Evolutionary conservation across 2,888 invertebrate genomes (phyloP), one percentile per base, ranked within the genome.

Genomic region (Eucera pruinosa): DNA sequence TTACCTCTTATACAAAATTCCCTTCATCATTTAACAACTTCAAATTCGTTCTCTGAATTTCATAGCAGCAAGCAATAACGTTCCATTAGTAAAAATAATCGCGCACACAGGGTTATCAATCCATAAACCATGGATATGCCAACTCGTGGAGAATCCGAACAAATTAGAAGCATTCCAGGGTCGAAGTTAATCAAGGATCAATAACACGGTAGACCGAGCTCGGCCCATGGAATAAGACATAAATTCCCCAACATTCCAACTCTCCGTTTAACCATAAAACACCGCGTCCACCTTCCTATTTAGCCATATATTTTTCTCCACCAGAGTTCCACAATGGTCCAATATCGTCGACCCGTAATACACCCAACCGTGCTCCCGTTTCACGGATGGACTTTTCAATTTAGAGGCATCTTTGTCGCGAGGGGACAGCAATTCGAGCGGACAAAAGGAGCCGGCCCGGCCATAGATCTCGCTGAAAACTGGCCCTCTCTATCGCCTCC

Each of bases 291-390:
- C 72, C 64, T 66, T 60, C 62, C 78, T 85, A 86, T 86, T 85
- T 85, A 85, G 82, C 77, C 69, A 81, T 85, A 86, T 81, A 84
- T 86, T 86, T 83, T 83, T 82, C 86, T 75, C 74, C 71, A 72
- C 80, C 81, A 80, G 55, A 69, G 71, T 13, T 20, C 68, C 73
- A 82, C 86, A 84, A 86, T 86, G 86, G 82, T 68, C 80, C 82
- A 86, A 85, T 86, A 82, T 84, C 85, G 75, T 71, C 43, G 62
- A 77, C 64, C 54, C 66, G 74, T 81, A 76, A 84, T 85, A 81
- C 81, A 83, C 76, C 71, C 70, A 13, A 47, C 73, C 71, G 66
- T 75, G 76, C 82, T 70, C 80, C 80, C 78, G 80, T 80, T 69
- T 71, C 64, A 75, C 47, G 66, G 65, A 67, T 72, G 78, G 84